Base-by-base conservation (phyloP, 2,888 invertebrate species). In the Gastracanthus pulcherrimus region DNA sequence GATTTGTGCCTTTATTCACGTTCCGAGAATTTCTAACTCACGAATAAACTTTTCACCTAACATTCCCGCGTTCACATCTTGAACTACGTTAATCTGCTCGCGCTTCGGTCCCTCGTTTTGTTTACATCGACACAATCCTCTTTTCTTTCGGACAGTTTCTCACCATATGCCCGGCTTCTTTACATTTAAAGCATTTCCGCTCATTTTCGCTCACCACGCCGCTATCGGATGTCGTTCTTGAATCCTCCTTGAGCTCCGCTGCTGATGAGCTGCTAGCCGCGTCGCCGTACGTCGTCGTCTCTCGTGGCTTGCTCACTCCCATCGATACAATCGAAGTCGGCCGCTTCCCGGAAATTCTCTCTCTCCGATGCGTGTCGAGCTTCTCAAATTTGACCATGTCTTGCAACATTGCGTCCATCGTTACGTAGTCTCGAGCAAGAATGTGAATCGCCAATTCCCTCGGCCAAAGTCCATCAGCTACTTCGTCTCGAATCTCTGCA, bases 401-500 rank as follows among this genome's bases (percentile, higher is more conserved):
- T 48, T 80, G 75, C n/a, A 80, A 70, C 64, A 83, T 72, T 1
- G 67, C 70, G 19, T 83, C 80, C 1, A 75, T 26, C 0, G 72
- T 38, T 5, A 0, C 6, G 23, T 75, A 81, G 11, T 80, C 75
- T 29, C 71, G 62, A 2, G 62, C 72, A 1, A 80, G n/a, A 11
- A 77, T n/a, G 19, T 74, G 69, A 29, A 79, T 34, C 2, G 79
- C 71, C 41, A 51, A 26, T 2, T 78, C 79, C 7, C 67, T 51
- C 4, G 83, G 80, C 81, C 80, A 83, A 5, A 81, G 70, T 19
- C 81, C 83, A 2, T 58, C 66, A 1, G 81, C 78, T 2, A 83
- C 55, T 31, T 81, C 76, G 13, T 78, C 81, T 41, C 79, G 62
- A 19, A 67, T 82, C 29, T 82, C 80, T 1, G 9, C n/a, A 3